Evolutionary conservation across 2,113 vertebrate species (phyloP), one percentile per base, ranked within the genome.

Genomic region (Jaculus jaculus): DNA sequence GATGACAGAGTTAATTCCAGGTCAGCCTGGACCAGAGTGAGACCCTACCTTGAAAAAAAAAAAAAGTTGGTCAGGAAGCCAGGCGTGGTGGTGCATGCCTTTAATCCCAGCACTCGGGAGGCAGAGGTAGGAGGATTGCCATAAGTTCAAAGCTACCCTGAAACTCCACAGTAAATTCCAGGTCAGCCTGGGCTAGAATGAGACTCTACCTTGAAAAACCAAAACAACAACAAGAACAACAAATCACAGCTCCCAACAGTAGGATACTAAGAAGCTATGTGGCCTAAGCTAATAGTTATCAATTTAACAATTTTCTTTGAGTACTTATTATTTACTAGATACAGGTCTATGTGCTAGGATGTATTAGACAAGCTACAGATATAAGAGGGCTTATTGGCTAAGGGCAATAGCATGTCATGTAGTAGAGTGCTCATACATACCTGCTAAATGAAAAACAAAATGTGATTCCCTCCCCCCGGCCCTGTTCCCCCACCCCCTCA

Each of bases 391-490:
- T 89, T 94, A 83, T 26, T 84, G 77, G 75, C 5, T 28, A 28
- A 93, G 24, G 12, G 72, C 8, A 94, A 16, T 89, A 72, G 54
- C 72, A 0, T 82, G 54, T 81, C 69, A 91, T 9, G 32, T 24
- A 83, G 17, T 13, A 84, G 16, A 34, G 32, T 82, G 13, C 61
- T 84, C 23, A 63, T 16, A 89, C 81, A 32, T 82, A 86, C 23
- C 54, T 84, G 39, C 65, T 92, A 17, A 87, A 60, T n/a, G 23
- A 77, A 91, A 95, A 90, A 91, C 73, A 91, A 95, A 90, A 91
- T 73, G 72, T 61, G 21, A 69, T 15, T 65, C 7, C 24, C 24
- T 28, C 24, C 24, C 24, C 24, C 23, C 28, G 5, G 8, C 23
- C 24, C 24, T 65, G 63, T 12, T 54, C 54, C 54, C 42, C 54